Percentiles rank a stretch among this genome's conserved stretches.
Evolutionary conservation across 1,140 invertebrate species (phyloP).

Genomic region (Drosophila murphyi): DNA sequence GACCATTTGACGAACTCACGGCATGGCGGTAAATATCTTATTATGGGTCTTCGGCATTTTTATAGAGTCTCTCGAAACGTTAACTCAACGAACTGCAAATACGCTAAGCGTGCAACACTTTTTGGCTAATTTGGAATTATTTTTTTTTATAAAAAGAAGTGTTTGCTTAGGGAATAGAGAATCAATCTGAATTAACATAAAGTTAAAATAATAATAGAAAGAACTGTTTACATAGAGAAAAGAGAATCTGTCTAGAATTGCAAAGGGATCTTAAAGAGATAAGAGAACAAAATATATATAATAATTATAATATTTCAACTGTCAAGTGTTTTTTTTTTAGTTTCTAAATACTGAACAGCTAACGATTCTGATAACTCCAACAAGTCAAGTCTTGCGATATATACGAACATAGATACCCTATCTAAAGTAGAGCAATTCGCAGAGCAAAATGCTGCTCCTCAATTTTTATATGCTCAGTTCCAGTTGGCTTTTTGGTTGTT

Average conservation of each 20-base stretch:
- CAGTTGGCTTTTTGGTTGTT: constrained; percentile 44
- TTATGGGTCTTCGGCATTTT: constrained; percentile 2
- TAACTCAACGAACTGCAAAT: constrained; percentile 6
- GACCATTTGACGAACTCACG: constrained; percentile 30
- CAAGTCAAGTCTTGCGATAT: neutral
- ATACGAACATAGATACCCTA: neutral
- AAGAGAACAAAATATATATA: too few relatives aligned
- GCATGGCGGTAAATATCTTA: constrained; percentile 1
- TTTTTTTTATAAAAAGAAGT: neutral
- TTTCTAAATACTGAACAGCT: too few relatives aligned
- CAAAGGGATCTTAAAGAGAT: too few relatives aligned
- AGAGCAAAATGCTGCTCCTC: neutral
- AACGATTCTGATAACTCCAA: too few relatives aligned
- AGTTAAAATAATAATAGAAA: too few relatives aligned
- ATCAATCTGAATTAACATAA: too few relatives aligned
- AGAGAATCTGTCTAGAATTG: too few relatives aligned
- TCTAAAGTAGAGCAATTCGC: constrained; percentile 3
- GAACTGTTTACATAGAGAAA: too few relatives aligned
- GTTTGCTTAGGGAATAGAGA: too few relatives aligned
- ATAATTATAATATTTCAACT: too few relatives aligned
- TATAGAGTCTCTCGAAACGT: neutral
- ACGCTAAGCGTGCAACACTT: constrained; percentile 1
- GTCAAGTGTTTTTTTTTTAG: too few relatives aligned
- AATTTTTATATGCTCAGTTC: constrained; percentile 12
- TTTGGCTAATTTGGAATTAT: neutral